Evolutionary conservation across 2,888 invertebrate species (phyloP), one percentile per base, ranked within the genome.

Genomic region (Volucella bombylans): DNA sequence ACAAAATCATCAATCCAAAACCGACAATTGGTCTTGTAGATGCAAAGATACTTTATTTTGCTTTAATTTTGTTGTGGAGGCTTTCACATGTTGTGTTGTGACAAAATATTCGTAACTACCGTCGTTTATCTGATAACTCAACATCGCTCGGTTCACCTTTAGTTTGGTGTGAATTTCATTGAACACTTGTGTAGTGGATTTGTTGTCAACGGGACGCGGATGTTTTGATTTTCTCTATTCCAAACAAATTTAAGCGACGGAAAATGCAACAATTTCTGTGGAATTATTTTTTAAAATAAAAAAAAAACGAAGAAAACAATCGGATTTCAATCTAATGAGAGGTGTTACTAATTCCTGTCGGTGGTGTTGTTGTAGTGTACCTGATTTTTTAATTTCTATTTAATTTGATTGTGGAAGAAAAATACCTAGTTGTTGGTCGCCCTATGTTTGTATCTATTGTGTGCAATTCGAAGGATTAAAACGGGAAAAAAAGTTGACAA

Each of bases 261-360:
- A 79, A 79, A 54, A 82, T 83, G 82, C 82, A 83, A 73, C 79
- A 79, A 69, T n/a, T 79, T 74, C 64, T 69, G 83, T 18, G 74
- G 65, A 80, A 54, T 69, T 71, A 67, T 59, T 43, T 52, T 55
- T 77, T 62, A 55, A 69, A 76, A 38, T 18, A 31, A 31, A 31
- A 68, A 62, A 69, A 76, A 43, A 23, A 18, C 1, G 1, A 18
- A 18, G 8, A 18, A 57, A 31, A 15, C 23, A 54, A 49, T 14
- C 72, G 15, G 67, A 61, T 73, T 39, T 1, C 18, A 10, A 15
- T 62, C 57, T 69, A 61, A 52, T 76, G 50, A 59, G 43, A 61
- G 38, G 49, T 59, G 76, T 45, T 76, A 1, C 54, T 64, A 55
- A 65, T 79, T 65, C 61, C 31, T 31, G 31, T 31, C 31, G 31